Conservation (phyloP, 2,797 vertebrate species). For the Lutjanus argentimaculatus region DNA sequence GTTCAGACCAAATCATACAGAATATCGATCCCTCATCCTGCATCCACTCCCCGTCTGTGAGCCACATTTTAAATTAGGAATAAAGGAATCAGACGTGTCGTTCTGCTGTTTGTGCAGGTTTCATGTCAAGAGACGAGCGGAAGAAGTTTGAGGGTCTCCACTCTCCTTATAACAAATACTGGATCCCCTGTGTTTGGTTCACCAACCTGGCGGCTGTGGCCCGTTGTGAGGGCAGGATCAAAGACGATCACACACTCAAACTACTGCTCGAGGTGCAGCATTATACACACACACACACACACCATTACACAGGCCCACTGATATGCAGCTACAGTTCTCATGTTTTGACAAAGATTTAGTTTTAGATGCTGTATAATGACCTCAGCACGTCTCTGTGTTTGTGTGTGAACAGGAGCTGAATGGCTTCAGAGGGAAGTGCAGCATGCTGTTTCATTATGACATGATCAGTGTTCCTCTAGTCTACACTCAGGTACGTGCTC, state of each 20-base stretch:
- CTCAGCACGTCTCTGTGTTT: slow-evolving; percentile 27
- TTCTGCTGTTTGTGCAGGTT: slow-evolving; percentile 83
- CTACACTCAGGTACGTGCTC: slow-evolving; percentile 90
- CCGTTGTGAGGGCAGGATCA: slow-evolving; percentile 91
- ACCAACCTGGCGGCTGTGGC: slow-evolving; percentile 91
- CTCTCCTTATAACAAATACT: slow-evolving; percentile 95
- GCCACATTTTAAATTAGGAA: no score
- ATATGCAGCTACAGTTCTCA: not conserved
- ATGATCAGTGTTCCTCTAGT: slow-evolving; percentile 95
- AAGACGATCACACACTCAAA: slow-evolving; percentile 92
- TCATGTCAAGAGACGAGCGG: slow-evolving; percentile 94
- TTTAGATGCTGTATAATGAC: slow-evolving; percentile 1
- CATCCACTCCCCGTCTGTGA: not conserved
- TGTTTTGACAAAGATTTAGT: not conserved
- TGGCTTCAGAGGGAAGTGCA: slow-evolving; percentile 91
- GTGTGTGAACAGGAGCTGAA: slow-evolving; percentile 88
- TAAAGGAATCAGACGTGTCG: not conserved
- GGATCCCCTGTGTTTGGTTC: slow-evolving; percentile 97
- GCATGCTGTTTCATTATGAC: slow-evolving; percentile 96
- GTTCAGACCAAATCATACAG: not conserved
- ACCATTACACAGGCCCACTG: not conserved
- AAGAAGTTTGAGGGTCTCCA: slow-evolving; percentile 93
- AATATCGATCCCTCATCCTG: not conserved
- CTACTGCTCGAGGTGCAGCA: slow-evolving; percentile 91
- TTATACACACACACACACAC: slow-evolving; percentile 1